Evolutionary conservation across 2,113 vertebrate genomes (phyloP).

Genomic region (Toxotes jaculatrix): DNA sequence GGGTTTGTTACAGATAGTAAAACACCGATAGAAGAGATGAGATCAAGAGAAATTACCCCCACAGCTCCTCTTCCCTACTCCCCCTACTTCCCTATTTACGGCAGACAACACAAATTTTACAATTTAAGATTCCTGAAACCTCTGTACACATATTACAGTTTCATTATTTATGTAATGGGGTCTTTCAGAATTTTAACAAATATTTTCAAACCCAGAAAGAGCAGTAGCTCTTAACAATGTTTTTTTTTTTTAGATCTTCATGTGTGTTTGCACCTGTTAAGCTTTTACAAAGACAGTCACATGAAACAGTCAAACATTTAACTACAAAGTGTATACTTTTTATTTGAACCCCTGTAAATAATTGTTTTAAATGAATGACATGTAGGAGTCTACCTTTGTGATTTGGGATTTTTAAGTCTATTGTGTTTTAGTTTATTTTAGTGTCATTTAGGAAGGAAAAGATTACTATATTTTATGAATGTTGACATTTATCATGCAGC

Average conservation of each 20-base stretch:
- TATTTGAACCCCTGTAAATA: constrained; percentile 24
- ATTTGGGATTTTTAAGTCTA: constrained; percentile 1
- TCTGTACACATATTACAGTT: too few relatives aligned
- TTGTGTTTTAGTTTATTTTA: constrained; percentile 26
- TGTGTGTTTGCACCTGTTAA: not conserved
- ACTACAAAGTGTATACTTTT: not conserved
- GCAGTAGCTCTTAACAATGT: not conserved
- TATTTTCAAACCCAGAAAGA: not conserved
- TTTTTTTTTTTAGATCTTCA: not conserved
- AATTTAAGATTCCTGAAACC: too few relatives aligned
- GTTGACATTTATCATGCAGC: constrained; percentile 13
- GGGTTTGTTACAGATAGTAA: constrained; percentile 19
- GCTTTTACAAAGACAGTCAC: not conserved
- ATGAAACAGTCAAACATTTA: not conserved
- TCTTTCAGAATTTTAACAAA: not conserved
- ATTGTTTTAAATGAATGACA: constrained; percentile 23
- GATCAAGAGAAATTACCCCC: not conserved
- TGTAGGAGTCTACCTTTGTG: not conserved
- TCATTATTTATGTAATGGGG: not conserved
- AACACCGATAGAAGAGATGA: not conserved
- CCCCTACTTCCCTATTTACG: too few relatives aligned
- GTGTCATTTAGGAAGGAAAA: constrained; percentile 6
- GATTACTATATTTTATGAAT: constrained; percentile 9
- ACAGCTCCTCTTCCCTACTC: not conserved
- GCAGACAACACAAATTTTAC: not conserved